phyloP scores from a whole-genome alignment of 2,113 vertebrate genomes.

The Coptodon bakossiorum region DNA sequence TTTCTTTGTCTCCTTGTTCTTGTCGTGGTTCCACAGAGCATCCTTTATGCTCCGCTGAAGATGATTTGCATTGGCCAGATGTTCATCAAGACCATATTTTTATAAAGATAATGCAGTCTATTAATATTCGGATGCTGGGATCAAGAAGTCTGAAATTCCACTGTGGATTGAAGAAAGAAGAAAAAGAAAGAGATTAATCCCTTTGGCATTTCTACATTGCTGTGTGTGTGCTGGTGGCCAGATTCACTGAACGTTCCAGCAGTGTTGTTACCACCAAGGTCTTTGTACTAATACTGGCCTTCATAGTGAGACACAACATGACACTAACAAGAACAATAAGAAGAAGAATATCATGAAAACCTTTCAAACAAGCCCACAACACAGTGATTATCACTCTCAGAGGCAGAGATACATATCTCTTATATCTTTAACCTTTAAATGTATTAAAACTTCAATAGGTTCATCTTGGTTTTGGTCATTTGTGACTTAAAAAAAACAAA shows the following conservation, averaged over 20 bases:
- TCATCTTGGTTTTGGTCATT: neutral
- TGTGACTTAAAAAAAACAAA: neutral
- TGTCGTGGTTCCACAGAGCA: constrained; percentile 80
- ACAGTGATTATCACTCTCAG: neutral
- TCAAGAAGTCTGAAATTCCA: constrained; percentile 77
- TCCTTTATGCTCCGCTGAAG: constrained; percentile 80
- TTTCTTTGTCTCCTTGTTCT: constrained; percentile 44
- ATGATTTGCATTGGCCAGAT: constrained; percentile 76
- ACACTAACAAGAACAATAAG: neutral
- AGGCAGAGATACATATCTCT: neutral
- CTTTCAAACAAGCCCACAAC: neutral
- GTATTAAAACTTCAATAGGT: neutral
- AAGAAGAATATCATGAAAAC: neutral
- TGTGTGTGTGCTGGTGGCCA: constrained; percentile 72
- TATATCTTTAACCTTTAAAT: neutral
- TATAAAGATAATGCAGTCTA: neutral
- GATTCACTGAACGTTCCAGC: constrained; percentile 78
- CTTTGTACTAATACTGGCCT: constrained; percentile 86
- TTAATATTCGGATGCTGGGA: neutral
- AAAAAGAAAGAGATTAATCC: constrained; percentile 49
- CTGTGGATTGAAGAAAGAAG: constrained; percentile 65
- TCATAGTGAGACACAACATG: constrained; percentile 75
- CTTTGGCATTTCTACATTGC: constrained; percentile 69
- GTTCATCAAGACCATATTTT: neutral
- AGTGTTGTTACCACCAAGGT: constrained; percentile 87